phyloP scores from a whole-genome alignment of 2,888 invertebrate species.

The Drepanosiphum platanoidis region DNA sequence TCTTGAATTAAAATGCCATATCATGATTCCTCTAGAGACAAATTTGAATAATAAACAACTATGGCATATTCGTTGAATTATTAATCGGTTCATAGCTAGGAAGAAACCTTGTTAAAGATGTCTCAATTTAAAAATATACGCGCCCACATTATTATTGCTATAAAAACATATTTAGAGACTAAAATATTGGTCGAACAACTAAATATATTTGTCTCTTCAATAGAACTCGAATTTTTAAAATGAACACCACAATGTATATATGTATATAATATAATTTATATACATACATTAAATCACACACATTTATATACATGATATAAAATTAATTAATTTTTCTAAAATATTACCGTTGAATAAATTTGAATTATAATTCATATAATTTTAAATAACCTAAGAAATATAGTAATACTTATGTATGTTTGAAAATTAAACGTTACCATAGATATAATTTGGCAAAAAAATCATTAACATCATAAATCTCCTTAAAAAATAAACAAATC shows the following conservation, averaged over 20 bases:
- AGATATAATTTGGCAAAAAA: too few species aligned
- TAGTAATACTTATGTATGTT: too few species aligned
- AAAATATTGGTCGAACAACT: neutral
- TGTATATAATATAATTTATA: too few species aligned
- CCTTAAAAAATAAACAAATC: too few species aligned
- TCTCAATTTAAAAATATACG: neutral
- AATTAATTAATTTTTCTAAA: too few species aligned
- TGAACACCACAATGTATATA: neutral
- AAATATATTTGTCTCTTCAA: neutral
- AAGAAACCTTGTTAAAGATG: neutral
- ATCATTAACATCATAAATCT: too few species aligned
- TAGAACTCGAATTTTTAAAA: neutral
- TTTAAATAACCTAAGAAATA: too few species aligned
- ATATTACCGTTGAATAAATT: too few species aligned
- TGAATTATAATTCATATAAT: too few species aligned
- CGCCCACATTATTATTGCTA: neutral
- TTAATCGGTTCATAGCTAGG: constrained; percentile 9
- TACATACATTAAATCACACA: neutral
- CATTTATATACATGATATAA: too few species aligned
- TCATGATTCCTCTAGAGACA: constrained; percentile 1
- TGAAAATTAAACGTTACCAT: too few species aligned
- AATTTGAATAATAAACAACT: constrained; percentile 29
- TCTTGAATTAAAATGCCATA: neutral
- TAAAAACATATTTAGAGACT: neutral
- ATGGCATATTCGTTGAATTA: constrained; percentile 17